These are phyloP conservation scores for Nomada lathburiana DNA, from an alignment of 2,888 invertebrate genomes.

Conservation along the genomic window DNA sequence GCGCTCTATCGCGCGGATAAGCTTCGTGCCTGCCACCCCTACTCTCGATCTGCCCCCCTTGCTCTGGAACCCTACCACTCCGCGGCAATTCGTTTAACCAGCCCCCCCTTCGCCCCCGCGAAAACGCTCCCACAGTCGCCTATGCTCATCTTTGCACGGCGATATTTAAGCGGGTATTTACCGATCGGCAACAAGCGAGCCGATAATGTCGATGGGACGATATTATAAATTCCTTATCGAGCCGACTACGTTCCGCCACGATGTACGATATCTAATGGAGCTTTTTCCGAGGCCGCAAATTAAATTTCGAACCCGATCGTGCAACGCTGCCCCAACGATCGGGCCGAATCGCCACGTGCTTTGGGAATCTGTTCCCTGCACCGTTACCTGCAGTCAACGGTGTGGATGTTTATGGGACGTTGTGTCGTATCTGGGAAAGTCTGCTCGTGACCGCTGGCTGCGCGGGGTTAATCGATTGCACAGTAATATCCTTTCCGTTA, in stretches of 20 bases:
- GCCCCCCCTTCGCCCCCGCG: constrained; percentile 19
- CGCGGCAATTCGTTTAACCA: constrained; percentile 74
- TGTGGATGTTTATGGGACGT: constrained; percentile 3
- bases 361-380: background rate
- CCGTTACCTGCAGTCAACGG: background rate
- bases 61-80: constrained; percentile 28
- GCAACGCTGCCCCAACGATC: background rate
- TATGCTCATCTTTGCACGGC: constrained; percentile 64
- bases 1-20: constrained; percentile 76
- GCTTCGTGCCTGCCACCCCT: constrained; percentile 74
- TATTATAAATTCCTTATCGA: constrained; percentile 70
- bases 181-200: constrained; percentile 62
- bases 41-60: constrained; percentile 41
- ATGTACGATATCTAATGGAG: constrained; percentile 58
- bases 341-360: background rate
- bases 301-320: constrained; percentile 57
- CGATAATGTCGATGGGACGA: constrained; percentile 67
- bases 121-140: constrained; percentile 21
- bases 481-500: background rate
- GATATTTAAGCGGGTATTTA: constrained; percentile 72
- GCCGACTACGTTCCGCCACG: constrained; percentile 38
- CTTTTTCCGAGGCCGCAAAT: constrained; percentile 51
- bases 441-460: background rate
- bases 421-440: constrained; percentile 11
- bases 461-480: background rate